A percentile compares a stretch with the other conserved stretches of the same genome.
Conservation (phyloP, 2,113 vertebrate species). For the Amblyornis subalaris region DNA sequence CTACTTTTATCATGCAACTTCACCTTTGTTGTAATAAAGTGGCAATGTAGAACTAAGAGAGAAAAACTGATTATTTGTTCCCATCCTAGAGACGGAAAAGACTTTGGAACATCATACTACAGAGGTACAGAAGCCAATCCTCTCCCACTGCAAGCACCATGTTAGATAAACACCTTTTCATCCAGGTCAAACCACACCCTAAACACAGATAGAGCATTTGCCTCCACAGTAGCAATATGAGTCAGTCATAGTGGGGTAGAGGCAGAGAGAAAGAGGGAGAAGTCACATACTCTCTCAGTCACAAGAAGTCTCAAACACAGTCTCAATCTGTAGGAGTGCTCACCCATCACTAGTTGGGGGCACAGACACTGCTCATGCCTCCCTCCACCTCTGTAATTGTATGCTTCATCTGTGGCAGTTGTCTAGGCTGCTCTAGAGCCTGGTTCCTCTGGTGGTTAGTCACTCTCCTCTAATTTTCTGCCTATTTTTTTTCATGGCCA, state of each 20-base stretch:
- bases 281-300: neutral
- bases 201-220: neutral
- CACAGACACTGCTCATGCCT: neutral
- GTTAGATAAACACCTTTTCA: neutral
- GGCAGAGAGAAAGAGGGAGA: neutral
- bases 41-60: neutral
- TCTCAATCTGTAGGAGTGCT: neutral
- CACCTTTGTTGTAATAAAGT: neutral
- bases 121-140: neutral
- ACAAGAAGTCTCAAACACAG: neutral
- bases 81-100: neutral
- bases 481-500: neutral
- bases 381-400: neutral
- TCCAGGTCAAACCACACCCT: neutral
- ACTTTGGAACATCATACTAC: neutral
- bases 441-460: neutral
- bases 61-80: neutral
- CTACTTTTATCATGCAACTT: neutral
- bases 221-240: neutral
- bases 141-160: neutral
- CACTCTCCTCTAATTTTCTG: neutral
- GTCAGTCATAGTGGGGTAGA: accelerated
- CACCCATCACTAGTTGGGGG: neutral
- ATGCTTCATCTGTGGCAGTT: neutral
- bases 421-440: neutral